Conservation (phyloP, 2,113 vertebrate genomes). For the Daubentonia madagascariensis region DNA sequence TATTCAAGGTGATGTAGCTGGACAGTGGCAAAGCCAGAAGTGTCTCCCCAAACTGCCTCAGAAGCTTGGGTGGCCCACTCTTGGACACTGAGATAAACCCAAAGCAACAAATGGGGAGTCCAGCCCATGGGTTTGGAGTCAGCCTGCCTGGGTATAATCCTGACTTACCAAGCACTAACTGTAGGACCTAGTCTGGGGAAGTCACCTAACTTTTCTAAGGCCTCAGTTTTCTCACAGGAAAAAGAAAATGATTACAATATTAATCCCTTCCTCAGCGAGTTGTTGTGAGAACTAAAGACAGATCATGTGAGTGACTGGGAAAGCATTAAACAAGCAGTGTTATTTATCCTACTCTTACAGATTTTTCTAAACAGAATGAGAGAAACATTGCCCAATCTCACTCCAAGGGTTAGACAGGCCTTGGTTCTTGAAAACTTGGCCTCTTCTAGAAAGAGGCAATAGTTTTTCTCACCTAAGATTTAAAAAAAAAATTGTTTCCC, state of each 20-base stretch:
- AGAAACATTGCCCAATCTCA: neutral
- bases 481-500: neutral
- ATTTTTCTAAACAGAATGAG: slow-evolving; percentile 11
- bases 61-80: accelerated
- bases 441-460: neutral
- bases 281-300: neutral
- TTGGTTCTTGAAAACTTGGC: neutral
- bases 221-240: neutral
- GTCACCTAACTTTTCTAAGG: neutral
- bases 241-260: neutral
- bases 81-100: neutral
- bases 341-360: neutral
- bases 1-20: too few relatives aligned
- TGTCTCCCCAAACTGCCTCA: neutral
- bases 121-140: neutral
- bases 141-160: neutral
- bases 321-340: neutral
- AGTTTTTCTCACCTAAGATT: neutral
- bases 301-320: neutral
- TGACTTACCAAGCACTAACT: neutral
- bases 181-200: neutral
- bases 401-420: neutral
- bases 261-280: neutral
- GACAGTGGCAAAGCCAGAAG: neutral
- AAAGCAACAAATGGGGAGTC: neutral